Percentiles rank a stretch among this genome's conserved stretches.
Conservation (phyloP, 2,888 invertebrate genomes). For the Cryptocheilus praepositus region DNA sequence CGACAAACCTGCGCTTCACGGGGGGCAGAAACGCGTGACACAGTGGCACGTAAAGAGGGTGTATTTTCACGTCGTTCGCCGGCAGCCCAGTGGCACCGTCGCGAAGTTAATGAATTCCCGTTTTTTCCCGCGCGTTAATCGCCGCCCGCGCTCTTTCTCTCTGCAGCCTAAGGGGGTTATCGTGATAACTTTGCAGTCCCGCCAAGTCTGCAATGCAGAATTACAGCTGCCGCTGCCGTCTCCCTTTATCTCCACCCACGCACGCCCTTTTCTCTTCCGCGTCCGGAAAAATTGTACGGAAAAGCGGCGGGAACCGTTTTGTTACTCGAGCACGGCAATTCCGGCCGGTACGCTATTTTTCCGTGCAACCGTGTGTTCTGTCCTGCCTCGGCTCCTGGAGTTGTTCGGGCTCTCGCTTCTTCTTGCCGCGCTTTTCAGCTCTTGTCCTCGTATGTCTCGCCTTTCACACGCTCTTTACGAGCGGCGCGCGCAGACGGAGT, state of each 20-base stretch:
- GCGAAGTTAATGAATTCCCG: conserved; percentile 7
- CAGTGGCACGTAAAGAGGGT: too few species aligned
- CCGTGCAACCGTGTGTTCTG: conserved; percentile 22
- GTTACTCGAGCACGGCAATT: conserved; percentile 40
- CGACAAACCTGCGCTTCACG: too few species aligned
- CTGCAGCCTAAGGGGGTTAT: conserved; percentile 6
- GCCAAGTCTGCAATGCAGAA: conserved; percentile 25
- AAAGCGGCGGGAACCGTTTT: conserved; percentile 43
- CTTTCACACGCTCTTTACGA: conserved; percentile 16
- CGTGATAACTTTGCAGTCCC: conserved; percentile 32
- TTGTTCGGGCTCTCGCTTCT: conserved; percentile 12
- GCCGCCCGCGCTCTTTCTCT: neutral
- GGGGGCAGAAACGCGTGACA: too few species aligned
- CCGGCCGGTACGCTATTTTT: conserved; percentile 37
- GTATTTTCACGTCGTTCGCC: too few species aligned
- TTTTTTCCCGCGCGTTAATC: neutral
- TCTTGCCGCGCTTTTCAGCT: conserved; percentile 9
- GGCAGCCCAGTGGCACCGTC: too few species aligned
- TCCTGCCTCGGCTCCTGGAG: conserved; percentile 1
- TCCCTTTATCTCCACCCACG: too few species aligned
- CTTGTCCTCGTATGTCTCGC: conserved; percentile 22
- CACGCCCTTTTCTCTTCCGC: neutral
- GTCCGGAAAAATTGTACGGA: conserved; percentile 43
- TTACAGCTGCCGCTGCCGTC: conserved; percentile 22
- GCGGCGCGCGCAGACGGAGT: conserved; percentile 4